Evolutionary conservation across 1,140 invertebrate genomes (phyloP).

Genomic region (Drosophila lacteicornis): DNA sequence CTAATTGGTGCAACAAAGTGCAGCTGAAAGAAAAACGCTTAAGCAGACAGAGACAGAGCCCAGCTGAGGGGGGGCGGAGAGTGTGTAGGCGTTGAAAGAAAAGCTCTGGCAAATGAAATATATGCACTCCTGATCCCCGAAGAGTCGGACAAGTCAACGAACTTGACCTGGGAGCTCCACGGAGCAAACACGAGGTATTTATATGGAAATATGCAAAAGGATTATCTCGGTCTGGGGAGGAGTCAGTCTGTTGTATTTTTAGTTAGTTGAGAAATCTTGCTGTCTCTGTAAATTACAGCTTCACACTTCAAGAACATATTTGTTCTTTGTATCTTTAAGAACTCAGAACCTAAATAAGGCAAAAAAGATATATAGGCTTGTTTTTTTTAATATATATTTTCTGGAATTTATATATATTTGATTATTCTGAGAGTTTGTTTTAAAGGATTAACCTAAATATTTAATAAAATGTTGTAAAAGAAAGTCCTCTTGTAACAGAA

Average conservation of each 20-base stretch:
- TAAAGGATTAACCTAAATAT: not conserved
- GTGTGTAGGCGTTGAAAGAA: slow-evolving; percentile 48
- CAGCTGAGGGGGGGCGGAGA: not conserved
- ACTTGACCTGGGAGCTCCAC: slow-evolving; percentile 28
- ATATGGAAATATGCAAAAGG: slow-evolving; percentile 17
- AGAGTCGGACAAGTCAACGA: slow-evolving; percentile 42
- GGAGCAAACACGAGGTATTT: slow-evolving; percentile 6
- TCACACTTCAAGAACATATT: not conserved
- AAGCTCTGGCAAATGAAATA: slow-evolving; percentile 33
- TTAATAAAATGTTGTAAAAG: not conserved
- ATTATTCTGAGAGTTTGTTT: not conserved
- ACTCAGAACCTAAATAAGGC: not conserved
- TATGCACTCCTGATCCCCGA: slow-evolving; percentile 42
- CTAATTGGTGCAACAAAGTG: slow-evolving; percentile 70
- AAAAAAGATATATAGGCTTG: not conserved
- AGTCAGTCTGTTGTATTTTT: slow-evolving; percentile 20
- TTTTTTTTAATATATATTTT: not conserved
- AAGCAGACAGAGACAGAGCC: slow-evolving; percentile 28
- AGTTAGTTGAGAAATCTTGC: slow-evolving; percentile 19
- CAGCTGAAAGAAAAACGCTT: slow-evolving; percentile 60
- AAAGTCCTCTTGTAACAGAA: not conserved
- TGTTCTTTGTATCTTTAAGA: not conserved
- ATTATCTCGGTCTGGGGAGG: slow-evolving; percentile 8
- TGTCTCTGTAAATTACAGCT: slow-evolving; percentile 10
- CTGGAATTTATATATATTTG: not conserved